A percentile compares a stretch with the other conserved stretches of the same genome.
Evolutionary conservation across 2,888 invertebrate species (phyloP).

Genomic region (Agrotis ipsilon): DNA sequence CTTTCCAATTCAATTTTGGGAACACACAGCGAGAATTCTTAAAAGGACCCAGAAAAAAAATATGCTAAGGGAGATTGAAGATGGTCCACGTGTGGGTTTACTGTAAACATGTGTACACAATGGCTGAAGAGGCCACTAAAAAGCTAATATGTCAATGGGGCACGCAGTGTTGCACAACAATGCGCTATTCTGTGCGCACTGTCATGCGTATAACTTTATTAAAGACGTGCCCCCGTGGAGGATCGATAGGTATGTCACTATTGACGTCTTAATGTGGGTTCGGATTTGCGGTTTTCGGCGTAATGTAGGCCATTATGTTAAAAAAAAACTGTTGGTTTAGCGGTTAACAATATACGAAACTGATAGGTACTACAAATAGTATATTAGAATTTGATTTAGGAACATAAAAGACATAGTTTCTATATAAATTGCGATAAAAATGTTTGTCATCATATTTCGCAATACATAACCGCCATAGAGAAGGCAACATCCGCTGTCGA

Average conservation of each 20-base stretch:
- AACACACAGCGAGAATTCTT: conserved; percentile 64
- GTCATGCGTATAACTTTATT: conserved; percentile 87
- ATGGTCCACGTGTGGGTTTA: conserved; percentile 70
- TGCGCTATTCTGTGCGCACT: conserved; percentile 75
- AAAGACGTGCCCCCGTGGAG: conserved; percentile 82
- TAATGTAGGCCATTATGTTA: conserved; percentile 41
- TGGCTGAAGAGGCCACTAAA: conserved; percentile 77
- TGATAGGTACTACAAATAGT: not conserved
- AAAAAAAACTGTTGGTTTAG: conserved; percentile 38
- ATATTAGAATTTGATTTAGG: not conserved
- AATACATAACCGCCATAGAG: conserved; percentile 71
- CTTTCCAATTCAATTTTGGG: conserved; percentile 75
- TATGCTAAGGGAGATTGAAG: conserved; percentile 46
- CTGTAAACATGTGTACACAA: conserved; percentile 75
- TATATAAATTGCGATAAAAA: conserved; percentile 44
- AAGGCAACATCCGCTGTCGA: conserved; percentile 85
- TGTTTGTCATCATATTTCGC: conserved; percentile 67
- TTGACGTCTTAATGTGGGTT: conserved; percentile 67
- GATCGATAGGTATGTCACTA: conserved; percentile 81
- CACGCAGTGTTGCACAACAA: conserved; percentile 85
- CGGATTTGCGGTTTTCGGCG: conserved; percentile 59
- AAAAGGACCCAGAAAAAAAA: conserved; percentile 53
- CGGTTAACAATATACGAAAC: conserved; percentile 3
- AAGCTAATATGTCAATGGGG: conserved; percentile 86
- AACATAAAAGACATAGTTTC: not conserved